These are phyloP conservation scores for Rhizomys pruinosus DNA, from an alignment of 2,113 vertebrate species.

Conservation along the genomic window DNA sequence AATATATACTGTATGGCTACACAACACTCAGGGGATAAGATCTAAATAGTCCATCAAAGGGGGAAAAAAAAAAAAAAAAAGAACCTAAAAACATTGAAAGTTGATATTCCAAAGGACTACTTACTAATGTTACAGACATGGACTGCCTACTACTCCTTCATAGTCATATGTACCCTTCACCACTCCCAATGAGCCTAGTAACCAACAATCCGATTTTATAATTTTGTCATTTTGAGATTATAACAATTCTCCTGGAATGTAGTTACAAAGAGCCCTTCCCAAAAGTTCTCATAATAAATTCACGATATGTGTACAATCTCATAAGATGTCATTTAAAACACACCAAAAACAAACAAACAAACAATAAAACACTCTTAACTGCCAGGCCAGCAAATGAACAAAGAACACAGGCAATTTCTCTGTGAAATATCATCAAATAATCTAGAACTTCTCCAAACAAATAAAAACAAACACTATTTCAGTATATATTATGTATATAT, in stretches of 20 bases:
- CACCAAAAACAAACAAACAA: no score
- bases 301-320: neutral
- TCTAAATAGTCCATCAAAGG: neutral
- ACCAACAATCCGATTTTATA: neutral
- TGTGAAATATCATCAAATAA: no score
- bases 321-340: neutral
- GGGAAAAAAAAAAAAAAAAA: no score
- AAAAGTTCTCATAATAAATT: slow-evolving; percentile 43
- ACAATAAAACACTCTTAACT: no score
- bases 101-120: neutral
- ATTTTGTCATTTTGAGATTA: neutral
- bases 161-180: neutral
- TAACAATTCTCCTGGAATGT: slow-evolving; percentile 9
- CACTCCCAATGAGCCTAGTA: neutral
- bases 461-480: no score
- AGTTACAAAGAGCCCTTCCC: neutral
- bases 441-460: no score
- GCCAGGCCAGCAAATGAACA: no score
- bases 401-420: no score
- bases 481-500: no score
- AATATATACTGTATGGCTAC: neutral
- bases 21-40: neutral
- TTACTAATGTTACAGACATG: neutral
- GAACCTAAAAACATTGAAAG: neutral
- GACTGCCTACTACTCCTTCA: neutral